Percentiles rank a stretch among this genome's conserved stretches.
Conservation (phyloP, 1,140 invertebrate genomes). For the Eriosoma lanigerum region DNA sequence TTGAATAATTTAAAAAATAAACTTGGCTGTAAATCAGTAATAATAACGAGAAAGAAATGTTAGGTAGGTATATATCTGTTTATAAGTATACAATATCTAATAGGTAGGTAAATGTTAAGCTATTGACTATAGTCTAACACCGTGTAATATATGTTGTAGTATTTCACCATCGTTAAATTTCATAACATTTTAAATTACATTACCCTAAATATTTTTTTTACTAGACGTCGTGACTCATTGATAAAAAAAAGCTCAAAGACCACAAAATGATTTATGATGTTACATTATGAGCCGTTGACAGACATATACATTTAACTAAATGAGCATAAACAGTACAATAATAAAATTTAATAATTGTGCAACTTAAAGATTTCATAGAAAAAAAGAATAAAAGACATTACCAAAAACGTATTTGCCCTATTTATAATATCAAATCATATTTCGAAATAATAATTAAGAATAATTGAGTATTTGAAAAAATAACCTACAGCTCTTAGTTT, state of each 20-base stretch:
- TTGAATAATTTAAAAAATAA: background rate
- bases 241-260: conserved; percentile 40
- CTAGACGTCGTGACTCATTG: conserved; percentile 13
- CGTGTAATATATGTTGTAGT: background rate
- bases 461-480: background rate
- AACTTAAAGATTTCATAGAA: background rate
- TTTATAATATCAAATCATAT: background rate
- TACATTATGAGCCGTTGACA: conserved; percentile 7
- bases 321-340: background rate
- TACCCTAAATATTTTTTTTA: conserved; percentile 4
- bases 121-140: background rate
- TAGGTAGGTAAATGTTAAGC: background rate
- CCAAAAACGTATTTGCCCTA: background rate
- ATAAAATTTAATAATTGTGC: conserved; percentile 12
- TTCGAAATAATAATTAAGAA: background rate
- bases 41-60: background rate
- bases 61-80: background rate
- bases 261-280: conserved; percentile 39
- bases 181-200: conserved; percentile 22
- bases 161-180: conserved; percentile 32
- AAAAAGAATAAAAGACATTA: conserved; percentile 3
- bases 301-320: background rate
- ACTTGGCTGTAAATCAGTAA: background rate
- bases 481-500: background rate
- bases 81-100: background rate